Evolutionary conservation across 1,140 invertebrate species (phyloP), one percentile per base, ranked within the genome.

Genomic region (Drosophila trapezifrons): DNA sequence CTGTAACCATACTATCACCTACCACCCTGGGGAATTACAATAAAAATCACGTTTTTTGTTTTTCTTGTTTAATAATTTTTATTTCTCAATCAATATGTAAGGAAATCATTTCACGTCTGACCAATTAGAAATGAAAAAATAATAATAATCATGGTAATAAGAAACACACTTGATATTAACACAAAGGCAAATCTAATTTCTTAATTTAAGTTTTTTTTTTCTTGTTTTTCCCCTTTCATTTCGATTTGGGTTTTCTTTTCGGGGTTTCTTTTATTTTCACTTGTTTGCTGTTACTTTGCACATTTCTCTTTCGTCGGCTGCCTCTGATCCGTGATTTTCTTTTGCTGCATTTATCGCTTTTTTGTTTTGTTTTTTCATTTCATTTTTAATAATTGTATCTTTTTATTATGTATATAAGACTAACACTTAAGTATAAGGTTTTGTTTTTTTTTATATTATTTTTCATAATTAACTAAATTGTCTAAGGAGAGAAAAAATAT

Each of bases 1-100:
- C 18, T 8, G n/a, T 32, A 51, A 32, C 10, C 46, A 22, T 4
- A 22, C 22, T 22, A 22, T n/a, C n/a, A n/a, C n/a, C 22, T 6
- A 18, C 54, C 18, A 54, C 9, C 38, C 40, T 22, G 18, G 15
- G 7, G n/a, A 2, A 4, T 40, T 20, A 27, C n/a, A 15, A 35
- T 15, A 15, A 18, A 9, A 47, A 69, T 57, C 18, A 20, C 18
- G 3, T 2, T n/a, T 2, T 7, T 52, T 37, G 51, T 2, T 35
- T 17, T 25, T 74, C 86, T 90, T 83, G 82, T 90, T 90, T 86
- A 90, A 90, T 90, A 86, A 80, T 90, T 90, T 90, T 90, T 86
- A 90, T 90, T 90, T 80, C 59, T 90, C 77, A 90, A 86, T 90
- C 79, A 90, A 90, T 71, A 71, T 90, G 65, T 82, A 87, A 86